phyloP scores from a whole-genome alignment of 2,113 vertebrate species.

The Arenaria interpres region DNA sequence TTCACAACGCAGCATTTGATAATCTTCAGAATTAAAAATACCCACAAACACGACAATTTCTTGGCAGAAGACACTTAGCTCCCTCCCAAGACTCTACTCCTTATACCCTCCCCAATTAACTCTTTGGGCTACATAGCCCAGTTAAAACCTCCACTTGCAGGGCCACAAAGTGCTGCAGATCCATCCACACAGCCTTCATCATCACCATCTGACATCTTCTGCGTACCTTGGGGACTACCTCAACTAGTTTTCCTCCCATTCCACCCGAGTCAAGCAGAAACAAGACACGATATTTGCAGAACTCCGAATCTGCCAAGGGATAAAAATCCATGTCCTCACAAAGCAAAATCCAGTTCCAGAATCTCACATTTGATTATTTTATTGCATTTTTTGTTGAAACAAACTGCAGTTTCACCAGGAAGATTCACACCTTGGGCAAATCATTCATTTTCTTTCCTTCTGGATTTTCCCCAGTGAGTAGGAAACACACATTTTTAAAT shows the following conservation, averaged over 20 bases:
- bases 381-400: neutral
- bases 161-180: rapidly evolving
- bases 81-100: neutral
- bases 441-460: neutral
- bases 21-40: neutral
- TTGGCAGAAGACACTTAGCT: neutral
- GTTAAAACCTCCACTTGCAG: neutral
- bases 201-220: neutral
- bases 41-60: neutral
- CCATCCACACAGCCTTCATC: neutral
- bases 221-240: neutral
- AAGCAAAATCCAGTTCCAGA: neutral
- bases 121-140: neutral
- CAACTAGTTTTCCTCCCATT: neutral
- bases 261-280: neutral
- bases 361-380: neutral
- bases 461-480: neutral
- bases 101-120: neutral
- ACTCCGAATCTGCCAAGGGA: neutral
- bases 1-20: neutral
- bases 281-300: neutral
- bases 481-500: neutral
- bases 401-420: neutral
- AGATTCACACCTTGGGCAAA: neutral
- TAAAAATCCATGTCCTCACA: neutral